Evolutionary conservation across 1,140 invertebrate genomes (phyloP), one percentile per base, ranked within the genome.

Genomic region (Camponotus floridanus): DNA sequence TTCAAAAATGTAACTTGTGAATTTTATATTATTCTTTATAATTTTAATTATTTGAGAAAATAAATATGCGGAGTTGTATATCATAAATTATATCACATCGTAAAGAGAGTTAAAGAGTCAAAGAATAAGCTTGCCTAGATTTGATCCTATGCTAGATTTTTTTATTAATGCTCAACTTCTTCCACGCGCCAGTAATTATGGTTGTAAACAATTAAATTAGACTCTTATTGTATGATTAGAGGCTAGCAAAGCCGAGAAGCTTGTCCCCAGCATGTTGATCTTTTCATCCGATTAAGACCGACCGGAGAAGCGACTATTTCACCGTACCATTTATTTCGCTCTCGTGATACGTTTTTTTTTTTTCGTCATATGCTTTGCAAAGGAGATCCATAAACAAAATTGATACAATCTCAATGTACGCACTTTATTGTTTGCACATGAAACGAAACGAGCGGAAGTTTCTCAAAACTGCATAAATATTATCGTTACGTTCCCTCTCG

Each of bases 261-360:
- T 86, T 88, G 76, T 89, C 73, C 26, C 26, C 87, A 92, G 91
- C 90, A 89, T 92, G 91, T 87, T 92, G 92, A 92, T 93, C 92
- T 92, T 83, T 91, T 93, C 86, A 93, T 93, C 92, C 91, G 92
- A 93, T 93, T 93, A 93, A 89, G 86, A 88, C 88, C 87, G 76
- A 86, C 88, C 89, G 76, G 73, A 21, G 55, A 67, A 74, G 42
- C 64, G 8, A 59, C 84, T 71, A 67, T 86, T 76, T 62, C 70
- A 15, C 64, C 76, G 39, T 42, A 62, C 36, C 48, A 61, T 76
- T 87, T 45, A 73, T 87, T 90, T 79, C 70, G 21, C 74, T 85
- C 79, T 85, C 59, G 62, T 85, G 45, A 59, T 59, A 70, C 36
- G 39, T 36, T 55, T 64, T 62, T 70, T 48, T 64, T 55, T 71